Base-by-base conservation (phyloP, 2,888 invertebrate species). In the Tetragnatha montana region DNA sequence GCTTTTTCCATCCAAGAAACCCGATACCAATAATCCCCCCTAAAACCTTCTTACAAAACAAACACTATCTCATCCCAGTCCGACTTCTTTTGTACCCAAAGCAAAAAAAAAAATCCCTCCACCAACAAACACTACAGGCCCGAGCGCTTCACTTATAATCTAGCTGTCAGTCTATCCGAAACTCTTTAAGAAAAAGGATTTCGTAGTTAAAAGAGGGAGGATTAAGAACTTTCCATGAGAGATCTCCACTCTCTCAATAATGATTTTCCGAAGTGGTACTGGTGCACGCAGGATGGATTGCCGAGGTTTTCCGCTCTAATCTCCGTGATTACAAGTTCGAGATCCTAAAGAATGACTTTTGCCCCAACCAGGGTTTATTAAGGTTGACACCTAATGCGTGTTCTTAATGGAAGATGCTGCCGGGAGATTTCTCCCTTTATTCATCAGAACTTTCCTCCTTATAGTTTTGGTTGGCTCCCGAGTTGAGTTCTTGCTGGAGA, bases 181-280 rank as follows among this genome's bases (percentile, higher is more conserved):
- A 17, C 75, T 75, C 75, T 47, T 75, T 47, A 35, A n/a, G 21
- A 51, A 50, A 22, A 73, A 50, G 71, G 49, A 81, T 17, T 10
- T 8, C 50, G 17, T 50, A 81, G 71, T 50, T 81, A 81, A 49
- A 78, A 81, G 73, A 8, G 21, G 10, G 35, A 70, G 71, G 85
- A 85, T 85, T 85, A 85, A 60, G 71, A 78, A 81, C 79, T 79
- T 79, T 79, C 79, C 79, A 60, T 76, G 81, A 71, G 47, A 79
- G 69, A 78, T 76, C 69, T 76, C 68, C 76, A 51, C 68, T 76
- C 47, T n/a, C 71, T 69, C 71, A 50, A 50, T 79, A 79, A 76
- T 79, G 70, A 76, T 79, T 85, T 47, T 84, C 81, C 21, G 7
- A 14, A 14, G 8, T 22, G n/a, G 14, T 81, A 69, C 50, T 50